Evolutionary conservation across 2,113 vertebrate genomes (phyloP), one percentile per base, ranked within the genome.

Genomic region (Stercorarius parasiticus): DNA sequence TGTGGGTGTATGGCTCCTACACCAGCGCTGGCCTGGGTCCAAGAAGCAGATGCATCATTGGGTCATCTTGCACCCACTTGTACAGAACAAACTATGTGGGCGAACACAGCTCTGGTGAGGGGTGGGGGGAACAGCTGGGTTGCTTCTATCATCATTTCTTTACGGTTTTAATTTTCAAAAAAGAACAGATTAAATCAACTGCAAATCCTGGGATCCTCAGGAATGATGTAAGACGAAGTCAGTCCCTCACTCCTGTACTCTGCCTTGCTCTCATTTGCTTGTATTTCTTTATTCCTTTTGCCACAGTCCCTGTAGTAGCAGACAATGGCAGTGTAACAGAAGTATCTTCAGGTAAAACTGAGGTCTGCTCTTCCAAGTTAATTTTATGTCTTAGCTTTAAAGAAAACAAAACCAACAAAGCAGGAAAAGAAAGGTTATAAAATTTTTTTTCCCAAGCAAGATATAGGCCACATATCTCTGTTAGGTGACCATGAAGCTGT

Each of bases 71-170:
- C 26, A 55, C 45, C 36, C 13, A 32, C n/a, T 22, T 36, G 43
- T 49, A 13, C 36, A 59, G 30, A 59, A 49, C 47, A 29, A 76
- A 36, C 21, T 18, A 1, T 47, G 43, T 80, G 55, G 30, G 62
- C 17, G 29, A 70, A 84, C 18, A 42, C 9, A 56, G 34, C 49
- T 64, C 36, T 56, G 38, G 29, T 69, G 36, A 59, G 40, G 26
- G 56, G 0, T 64, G 7, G 5, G 6, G 5, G 25, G 2, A 80
- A 43, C 34, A 61, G 22, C 20, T 65, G 16, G 8, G 11, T 32
- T 80, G 22, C 49, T 89, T 56, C n/a, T 52, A 34, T 6, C 2
- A 2, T 50, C 0, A 19, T 29, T 88, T 82, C 19, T 58, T 88
- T 23, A 58, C 15, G 34, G 10, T 45, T 82, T 77, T 77, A 43